Base-by-base conservation (phyloP, 2,113 vertebrate species). In the Progne subis region DNA sequence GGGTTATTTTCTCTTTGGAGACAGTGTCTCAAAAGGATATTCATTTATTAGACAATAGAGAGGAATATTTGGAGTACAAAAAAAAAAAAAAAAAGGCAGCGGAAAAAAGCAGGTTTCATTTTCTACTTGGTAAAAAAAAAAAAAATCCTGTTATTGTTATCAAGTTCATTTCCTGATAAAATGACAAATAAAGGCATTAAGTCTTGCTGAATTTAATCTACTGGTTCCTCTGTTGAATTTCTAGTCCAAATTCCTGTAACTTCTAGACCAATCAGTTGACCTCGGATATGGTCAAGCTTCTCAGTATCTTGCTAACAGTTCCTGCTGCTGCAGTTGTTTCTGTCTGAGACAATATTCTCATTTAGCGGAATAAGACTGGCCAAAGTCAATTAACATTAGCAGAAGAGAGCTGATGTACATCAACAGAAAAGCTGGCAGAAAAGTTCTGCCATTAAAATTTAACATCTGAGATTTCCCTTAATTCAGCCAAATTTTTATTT, bases 1-100 rank as follows among this genome's bases (percentile, higher is more conserved):
- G 41, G 16, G 39, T 39, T 89, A 55, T 86, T 75, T 90, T 23
- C 34, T 76, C 15, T 50, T 80, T 64, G 55, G 34, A 93, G 63
- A 81, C n/a, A 67, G 61, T 92, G 46, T 94, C 82, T 96, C 72
- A 72, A 63, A 88, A 88, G 34, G 21, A 69, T 50, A 71, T 71
- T 68, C 18, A 18, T 28, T 72, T 72, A n/a, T 65, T 16, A 72
- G 41, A 76, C 21, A 56, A 11, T 32, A 23, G 7, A 67, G 5
- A 65, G 14, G 31, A 82, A 75, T 69, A 79, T 46, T 20, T 69
- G 11, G 14, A 90, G 50, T 55, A 82, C 1, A 12, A 79, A 78
- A 87, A 60, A 6, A 6, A 75, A 82, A 14, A 37, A 67, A n/a
- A 3, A 10, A 74, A 69, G n/a, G n/a, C n/a, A n/a, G n/a, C n/a